A percentile compares a stretch with the other conserved stretches of the same genome.
Conservation (phyloP, 2,797 vertebrate genomes). For the Phrynocephalus guinanensis region DNA sequence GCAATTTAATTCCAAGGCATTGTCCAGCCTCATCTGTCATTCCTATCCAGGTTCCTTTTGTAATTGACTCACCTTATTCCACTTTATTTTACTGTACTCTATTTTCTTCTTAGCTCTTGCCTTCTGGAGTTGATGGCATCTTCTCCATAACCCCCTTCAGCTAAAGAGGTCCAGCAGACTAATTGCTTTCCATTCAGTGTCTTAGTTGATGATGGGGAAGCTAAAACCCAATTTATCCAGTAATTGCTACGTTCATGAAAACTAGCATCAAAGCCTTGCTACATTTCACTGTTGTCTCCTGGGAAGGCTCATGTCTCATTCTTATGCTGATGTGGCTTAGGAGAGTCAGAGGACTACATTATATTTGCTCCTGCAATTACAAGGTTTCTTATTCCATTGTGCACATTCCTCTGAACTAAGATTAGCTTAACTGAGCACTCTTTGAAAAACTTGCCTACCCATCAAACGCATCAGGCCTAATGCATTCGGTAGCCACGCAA, state of each 20-base stretch:
- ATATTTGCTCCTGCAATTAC: slow-evolving; percentile 79
- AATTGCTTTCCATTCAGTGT: slow-evolving; percentile 83
- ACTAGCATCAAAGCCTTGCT: slow-evolving; percentile 74
- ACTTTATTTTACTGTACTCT: neutral
- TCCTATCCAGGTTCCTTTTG: slow-evolving; percentile 48
- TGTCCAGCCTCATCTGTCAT: neutral
- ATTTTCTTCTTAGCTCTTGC: slow-evolving; percentile 44
- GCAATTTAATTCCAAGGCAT: neutral
- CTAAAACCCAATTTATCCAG: slow-evolving; percentile 76
- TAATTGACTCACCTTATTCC: slow-evolving; percentile 45
- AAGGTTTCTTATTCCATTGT: slow-evolving; percentile 77
- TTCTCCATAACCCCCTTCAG: slow-evolving; percentile 71
- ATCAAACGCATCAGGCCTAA: slow-evolving; percentile 78
- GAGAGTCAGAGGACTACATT: slow-evolving; percentile 75
- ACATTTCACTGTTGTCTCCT: slow-evolving; percentile 71
- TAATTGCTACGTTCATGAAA: slow-evolving; percentile 79
- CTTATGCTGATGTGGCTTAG: slow-evolving; percentile 76
- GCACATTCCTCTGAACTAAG: slow-evolving; percentile 77
- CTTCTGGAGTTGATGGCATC: slow-evolving; percentile 73
- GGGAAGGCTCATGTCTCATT: slow-evolving; percentile 76
- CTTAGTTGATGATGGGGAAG: slow-evolving; percentile 77
- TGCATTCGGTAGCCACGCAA: slow-evolving; percentile 77
- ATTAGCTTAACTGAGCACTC: slow-evolving; percentile 77
- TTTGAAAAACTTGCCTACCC: slow-evolving; percentile 78
- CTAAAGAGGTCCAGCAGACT: slow-evolving; percentile 75